Base-by-base conservation (phyloP, 2,113 vertebrate species). In the Syrmaticus mikado region DNA sequence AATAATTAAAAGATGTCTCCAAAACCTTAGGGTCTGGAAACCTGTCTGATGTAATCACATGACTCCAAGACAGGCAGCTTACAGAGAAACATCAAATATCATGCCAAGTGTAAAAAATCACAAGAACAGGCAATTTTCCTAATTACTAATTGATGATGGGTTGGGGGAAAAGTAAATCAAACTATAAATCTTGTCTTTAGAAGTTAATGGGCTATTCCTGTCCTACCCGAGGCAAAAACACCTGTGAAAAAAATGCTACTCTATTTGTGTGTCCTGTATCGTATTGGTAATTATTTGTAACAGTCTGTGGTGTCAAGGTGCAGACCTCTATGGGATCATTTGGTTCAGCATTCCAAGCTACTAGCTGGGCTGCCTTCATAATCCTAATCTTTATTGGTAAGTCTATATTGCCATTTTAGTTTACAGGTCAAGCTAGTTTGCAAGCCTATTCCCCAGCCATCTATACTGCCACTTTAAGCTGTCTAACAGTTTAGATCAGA, bases 301-400 rank as follows among this genome's bases (percentile, higher is more conserved):
- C 28, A 25, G 64, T 75, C 73, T 65, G 32, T 80, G 87, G 57
- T 86, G 70, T 95, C 55, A 80, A 68, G 67, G 60, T 75, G 34
- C 55, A 65, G 52, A 43, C 13, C 34, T 71, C 79, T 48, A 40
- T 94, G 95, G 94, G 85, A 72, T 95, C 89, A 91, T 88, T 92
- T 93, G 93, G 85, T 91, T 91, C 87, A 83, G 30, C 61, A 83
- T 68, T 40, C 24, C 38, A 32, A 75, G 72, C 72, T 87, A 14
- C 87, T 85, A 74, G 34, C 46, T 79, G 80, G 36, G 16, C 24
- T 89, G 94, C 91, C 90, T 76, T 61, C 85, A 61, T 52, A 87
- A 60, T 17, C 27, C 72, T 1, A 2, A 32, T 61, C 50, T 95
- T 89, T 95, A 94, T 83, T 85, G 82, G 93, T 87, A 95, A 94